Evolutionary conservation across 2,797 vertebrate genomes (phyloP), one percentile per base, ranked within the genome.

Genomic region (Trichosurus vulpecula): DNA sequence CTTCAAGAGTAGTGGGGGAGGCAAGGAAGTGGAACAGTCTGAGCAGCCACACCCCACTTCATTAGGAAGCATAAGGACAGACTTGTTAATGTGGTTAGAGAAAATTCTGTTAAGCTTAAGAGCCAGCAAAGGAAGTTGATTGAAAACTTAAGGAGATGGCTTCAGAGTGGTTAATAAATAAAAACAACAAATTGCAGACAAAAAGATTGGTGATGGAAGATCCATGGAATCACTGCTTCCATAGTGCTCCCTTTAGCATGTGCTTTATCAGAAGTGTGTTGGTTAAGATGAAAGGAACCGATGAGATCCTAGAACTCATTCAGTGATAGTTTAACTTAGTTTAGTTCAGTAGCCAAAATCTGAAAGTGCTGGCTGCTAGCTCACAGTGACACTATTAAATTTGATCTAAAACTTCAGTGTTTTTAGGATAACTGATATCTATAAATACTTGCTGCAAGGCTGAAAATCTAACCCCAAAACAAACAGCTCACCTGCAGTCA

Each of bases 161-260:
- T 92, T 96, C 92, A 96, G 52, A 95, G 95, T 14, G 11, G 47
- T 94, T 56, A 81, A 5, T 30, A 89, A 94, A 54, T 96, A 22
- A 93, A 94, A 95, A 91, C 2, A 52, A 9, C 91, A 90, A 66
- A 54, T 93, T 51, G 27, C 3, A 94, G 94, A 90, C 52, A 81
- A 95, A 95, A 92, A 92, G 5, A 96, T 52, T 94, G 91, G 29
- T 12, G 52, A 55, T 57, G 90, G 55, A 97, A 29, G 5, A 3
- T 4, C 51, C 58, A 52, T 93, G 19, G 97, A 96, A 53, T 97
- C 4, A 52, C 92, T 52, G 47, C 6, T 87, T 13, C 0, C 0
- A 90, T 30, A 2, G 25, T 47, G 0, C 0, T 93, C 56, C 95
- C 92, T 53, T 90, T 94, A 55, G 27, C 35, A 19, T 57, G 13